phyloP scores from a whole-genome alignment of 2,797 vertebrate genomes.

The Streptopelia turtur region DNA sequence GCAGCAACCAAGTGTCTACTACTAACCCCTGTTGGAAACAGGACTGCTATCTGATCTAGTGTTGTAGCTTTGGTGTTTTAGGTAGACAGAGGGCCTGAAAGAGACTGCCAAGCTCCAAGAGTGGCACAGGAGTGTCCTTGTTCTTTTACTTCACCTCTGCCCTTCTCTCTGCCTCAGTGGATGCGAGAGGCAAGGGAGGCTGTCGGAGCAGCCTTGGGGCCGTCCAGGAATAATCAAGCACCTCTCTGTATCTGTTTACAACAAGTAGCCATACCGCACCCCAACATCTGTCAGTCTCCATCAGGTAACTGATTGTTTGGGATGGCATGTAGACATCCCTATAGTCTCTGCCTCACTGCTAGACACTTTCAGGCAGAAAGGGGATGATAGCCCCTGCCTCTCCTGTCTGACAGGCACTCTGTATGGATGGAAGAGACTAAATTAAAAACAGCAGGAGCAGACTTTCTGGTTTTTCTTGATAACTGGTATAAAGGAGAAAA shows the following conservation, averaged over 20 bases:
- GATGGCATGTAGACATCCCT: not conserved
- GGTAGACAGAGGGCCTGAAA: not conserved
- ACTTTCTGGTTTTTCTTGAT: constrained; percentile 70
- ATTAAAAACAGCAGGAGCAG: constrained; percentile 48
- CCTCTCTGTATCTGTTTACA: not conserved
- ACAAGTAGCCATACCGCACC: rapidly evolving
- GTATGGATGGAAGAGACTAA: constrained; percentile 29
- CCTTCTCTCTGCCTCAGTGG: not conserved
- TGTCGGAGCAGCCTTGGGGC: not conserved
- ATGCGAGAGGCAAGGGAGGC: not conserved
- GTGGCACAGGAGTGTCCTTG: not conserved
- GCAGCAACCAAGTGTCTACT: not conserved
- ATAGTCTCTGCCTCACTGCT: not conserved
- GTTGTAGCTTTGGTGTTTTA: not conserved
- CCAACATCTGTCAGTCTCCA: not conserved
- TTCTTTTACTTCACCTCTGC: not conserved
- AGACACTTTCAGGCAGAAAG: constrained; percentile 7
- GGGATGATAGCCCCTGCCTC: constrained; percentile 4
- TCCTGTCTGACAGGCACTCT: constrained; percentile 31
- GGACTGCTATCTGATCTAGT: not conserved
- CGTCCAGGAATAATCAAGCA: not conserved
- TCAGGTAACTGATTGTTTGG: not conserved
- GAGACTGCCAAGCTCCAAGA: not conserved
- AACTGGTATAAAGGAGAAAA: constrained; percentile 46
- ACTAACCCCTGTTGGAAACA: not conserved